These are phyloP conservation scores for Sminthopsis crassicaudata DNA, from an alignment of 2,113 vertebrate species.

Conservation along the genomic window DNA sequence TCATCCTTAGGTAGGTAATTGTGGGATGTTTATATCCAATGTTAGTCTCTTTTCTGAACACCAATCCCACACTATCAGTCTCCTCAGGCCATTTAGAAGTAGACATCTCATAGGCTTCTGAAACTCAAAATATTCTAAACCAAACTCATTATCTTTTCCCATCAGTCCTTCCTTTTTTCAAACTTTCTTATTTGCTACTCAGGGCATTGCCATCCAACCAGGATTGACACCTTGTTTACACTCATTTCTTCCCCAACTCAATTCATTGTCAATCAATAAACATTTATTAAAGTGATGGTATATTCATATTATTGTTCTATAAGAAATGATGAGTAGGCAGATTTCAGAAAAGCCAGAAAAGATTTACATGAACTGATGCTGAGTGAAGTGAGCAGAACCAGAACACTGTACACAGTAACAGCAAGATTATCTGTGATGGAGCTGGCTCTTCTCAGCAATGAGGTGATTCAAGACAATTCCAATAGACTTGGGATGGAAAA, in stretches of 20 bases:
- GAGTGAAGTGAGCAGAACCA: too few relatives aligned
- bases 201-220: neutral
- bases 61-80: neutral
- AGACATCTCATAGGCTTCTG: neutral
- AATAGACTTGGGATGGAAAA: too few relatives aligned
- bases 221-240: neutral
- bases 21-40: neutral
- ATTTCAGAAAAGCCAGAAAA: too few relatives aligned
- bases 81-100: neutral
- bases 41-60: neutral
- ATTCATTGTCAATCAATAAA: neutral
- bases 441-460: too few relatives aligned
- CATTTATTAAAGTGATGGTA: neutral
- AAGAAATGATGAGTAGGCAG: too few relatives aligned
- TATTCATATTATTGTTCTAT: too few relatives aligned
- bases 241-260: neutral
- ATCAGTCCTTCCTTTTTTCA: neutral
- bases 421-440: too few relatives aligned
- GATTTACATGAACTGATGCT: too few relatives aligned
- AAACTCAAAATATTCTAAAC: neutral
- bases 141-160: neutral
- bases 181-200: neutral
- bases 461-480: too few relatives aligned
- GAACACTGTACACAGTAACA: too few relatives aligned
- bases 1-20: neutral